These are phyloP conservation scores for Eulemur rufifrons DNA, from an alignment of 2,113 vertebrate genomes.

Conservation along the genomic window DNA sequence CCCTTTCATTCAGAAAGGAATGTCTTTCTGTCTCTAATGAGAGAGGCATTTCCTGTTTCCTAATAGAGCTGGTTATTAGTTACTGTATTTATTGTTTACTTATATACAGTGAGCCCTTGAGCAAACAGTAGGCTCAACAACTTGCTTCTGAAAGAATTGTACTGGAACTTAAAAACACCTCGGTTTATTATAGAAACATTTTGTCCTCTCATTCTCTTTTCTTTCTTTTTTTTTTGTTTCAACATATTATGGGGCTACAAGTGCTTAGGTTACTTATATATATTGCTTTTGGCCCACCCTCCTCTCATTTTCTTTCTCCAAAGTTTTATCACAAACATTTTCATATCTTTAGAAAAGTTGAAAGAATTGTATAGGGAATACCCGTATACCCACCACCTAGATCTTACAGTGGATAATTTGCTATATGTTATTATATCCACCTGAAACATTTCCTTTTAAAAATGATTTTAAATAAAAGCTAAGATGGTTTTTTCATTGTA, in stretches of 20 bases:
- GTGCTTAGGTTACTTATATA: no score
- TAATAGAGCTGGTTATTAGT: background rate
- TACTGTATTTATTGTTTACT: background rate
- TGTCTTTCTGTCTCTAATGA: background rate
- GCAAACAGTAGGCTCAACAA: background rate
- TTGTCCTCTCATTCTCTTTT: background rate
- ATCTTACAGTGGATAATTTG: background rate
- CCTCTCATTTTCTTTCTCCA: background rate
- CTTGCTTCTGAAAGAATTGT: background rate
- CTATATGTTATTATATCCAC: background rate
- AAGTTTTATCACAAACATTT: slow-evolving; percentile 18
- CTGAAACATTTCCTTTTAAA: background rate
- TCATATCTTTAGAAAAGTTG: background rate
- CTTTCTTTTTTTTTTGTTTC: no score
- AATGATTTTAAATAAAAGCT: background rate
- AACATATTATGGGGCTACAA: no score
- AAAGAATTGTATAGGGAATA: background rate
- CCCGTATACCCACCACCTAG: background rate
- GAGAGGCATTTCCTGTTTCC: background rate
- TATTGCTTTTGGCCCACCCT: background rate
- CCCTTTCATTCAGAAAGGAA: background rate
- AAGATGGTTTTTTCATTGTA: background rate
- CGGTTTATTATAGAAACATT: background rate
- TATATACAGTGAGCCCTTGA: background rate
- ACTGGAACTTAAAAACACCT: background rate